Percentiles rank a stretch among this genome's conserved stretches.
These are phyloP conservation scores for Lypha dubia DNA, from an alignment of 2,888 invertebrate species.

Conservation along the genomic window DNA sequence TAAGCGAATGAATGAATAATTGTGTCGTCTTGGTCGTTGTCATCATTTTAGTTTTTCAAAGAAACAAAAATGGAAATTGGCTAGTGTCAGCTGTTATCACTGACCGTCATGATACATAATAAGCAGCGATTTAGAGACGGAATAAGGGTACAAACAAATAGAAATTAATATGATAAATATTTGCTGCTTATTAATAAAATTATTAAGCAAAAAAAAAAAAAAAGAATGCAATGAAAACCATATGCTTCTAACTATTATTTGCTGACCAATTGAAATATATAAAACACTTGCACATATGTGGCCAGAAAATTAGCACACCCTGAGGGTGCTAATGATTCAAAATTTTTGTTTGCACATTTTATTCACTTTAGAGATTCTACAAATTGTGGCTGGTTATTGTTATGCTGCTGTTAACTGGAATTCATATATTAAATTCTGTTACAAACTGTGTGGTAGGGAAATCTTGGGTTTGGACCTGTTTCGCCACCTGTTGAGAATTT, in stretches of 20 bases:
- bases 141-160: conserved; percentile 6
- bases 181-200: conserved; percentile 48
- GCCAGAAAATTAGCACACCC: not conserved
- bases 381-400: no score
- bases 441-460: no score
- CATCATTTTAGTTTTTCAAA: conserved; percentile 40
- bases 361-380: no score
- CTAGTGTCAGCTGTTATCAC: conserved; percentile 66
- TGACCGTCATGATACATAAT: conserved; percentile 50
- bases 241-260: conserved; percentile 31
- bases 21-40: conserved; percentile 38
- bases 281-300: not conserved
- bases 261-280: conserved; percentile 30
- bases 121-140: conserved; percentile 20
- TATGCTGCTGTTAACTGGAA: no score
- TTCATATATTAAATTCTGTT: no score
- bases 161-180: conserved; percentile 49
- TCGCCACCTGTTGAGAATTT: no score
- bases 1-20: conserved; percentile 35
- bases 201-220: conserved; percentile 26
- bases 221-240: conserved; percentile 16
- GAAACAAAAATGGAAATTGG: conserved; percentile 51
- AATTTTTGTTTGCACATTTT: no score
- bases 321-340: no score
- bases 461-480: no score